These are phyloP conservation scores for Nomada ferruginata DNA, from an alignment of 2,888 invertebrate genomes.

Conservation along the genomic window DNA sequence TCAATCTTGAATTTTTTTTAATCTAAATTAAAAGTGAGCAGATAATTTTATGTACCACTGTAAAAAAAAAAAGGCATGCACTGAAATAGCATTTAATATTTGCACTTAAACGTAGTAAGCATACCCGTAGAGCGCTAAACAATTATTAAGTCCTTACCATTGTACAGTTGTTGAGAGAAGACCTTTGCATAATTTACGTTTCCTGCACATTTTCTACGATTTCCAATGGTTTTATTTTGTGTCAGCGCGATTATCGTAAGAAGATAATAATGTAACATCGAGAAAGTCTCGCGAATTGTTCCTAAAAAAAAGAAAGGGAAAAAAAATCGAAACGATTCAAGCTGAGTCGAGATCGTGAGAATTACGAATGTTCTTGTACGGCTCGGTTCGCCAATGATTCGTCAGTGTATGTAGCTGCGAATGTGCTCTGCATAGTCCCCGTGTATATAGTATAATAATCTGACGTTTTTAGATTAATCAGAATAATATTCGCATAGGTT, in stretches of 20 bases:
- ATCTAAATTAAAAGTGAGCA: neutral
- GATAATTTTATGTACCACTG: neutral
- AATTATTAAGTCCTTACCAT: neutral
- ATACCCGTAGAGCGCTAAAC: neutral
- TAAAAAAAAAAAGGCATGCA: neutral
- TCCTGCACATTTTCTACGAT: constrained; percentile 40
- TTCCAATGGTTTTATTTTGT: neutral
- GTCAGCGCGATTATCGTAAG: neutral
- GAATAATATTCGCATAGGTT: constrained; percentile 52
- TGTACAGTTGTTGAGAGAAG: neutral
- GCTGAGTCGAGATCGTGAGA: neutral
- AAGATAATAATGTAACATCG: neutral
- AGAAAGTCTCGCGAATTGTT: constrained; percentile 18
- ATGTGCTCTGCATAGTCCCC: constrained; percentile 61
- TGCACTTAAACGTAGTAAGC: neutral
- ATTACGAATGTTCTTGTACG: neutral
- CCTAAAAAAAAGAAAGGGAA: neutral
- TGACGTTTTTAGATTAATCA: constrained; percentile 49
- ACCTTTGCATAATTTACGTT: constrained; percentile 23
- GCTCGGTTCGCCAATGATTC: constrained; percentile 17
- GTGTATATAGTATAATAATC: constrained; percentile 63
- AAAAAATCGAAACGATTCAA: neutral
- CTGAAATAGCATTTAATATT: constrained; percentile 8
- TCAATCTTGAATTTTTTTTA: neutral
- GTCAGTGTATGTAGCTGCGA: constrained; percentile 27